Base-by-base conservation (phyloP, 1,140 invertebrate species). In the Armadillidium nasatum region DNA sequence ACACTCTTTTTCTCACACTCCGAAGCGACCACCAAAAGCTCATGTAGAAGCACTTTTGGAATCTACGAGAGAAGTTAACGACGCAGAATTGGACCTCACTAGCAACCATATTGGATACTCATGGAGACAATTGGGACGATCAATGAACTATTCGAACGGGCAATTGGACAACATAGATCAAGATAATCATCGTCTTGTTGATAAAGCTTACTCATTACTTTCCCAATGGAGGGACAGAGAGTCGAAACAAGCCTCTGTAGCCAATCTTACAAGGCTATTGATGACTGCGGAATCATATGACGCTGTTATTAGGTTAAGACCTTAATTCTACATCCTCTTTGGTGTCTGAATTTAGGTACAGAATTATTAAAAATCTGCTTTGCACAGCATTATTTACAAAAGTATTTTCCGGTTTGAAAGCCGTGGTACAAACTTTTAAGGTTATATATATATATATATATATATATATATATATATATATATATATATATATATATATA, bases 141-240 rank as follows among this genome's bases (percentile, higher is more conserved):
- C 45, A 11, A 75, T 75, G 73, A 67, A 75, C 1, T 75, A 68
- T 67, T 68, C 60, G 6, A 44, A 69, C 43, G 73, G 73, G 19
- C 73, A 75, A 11, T 54, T 75, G 7, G 73, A 75, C 54, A 75
- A 75, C 73, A 75, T 75, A 4, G 73, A 75, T 21, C 21, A 66
- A 44, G 73, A 75, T 13, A n/a, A 66, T 44, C 46, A 67, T 15
- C 33, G 73, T 13, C 60, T 75, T 45, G 54, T 68, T n/a, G 73
- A 75, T 22, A 75, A 75, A 75, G 43, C 33, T 11, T 67, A 75
- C 33, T 60, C 66, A 15, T 54, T 75, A 15, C 22, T 75, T 7
- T 68, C 73, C 19, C 19, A 19, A 67, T 75, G 73, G 73, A 46
- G 69, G 19, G 66, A 75, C 60, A 67, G 69, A 13, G 44, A 75